phyloP scores from a whole-genome alignment of 2,113 vertebrate genomes.

The Oenanthe oenanthe region DNA sequence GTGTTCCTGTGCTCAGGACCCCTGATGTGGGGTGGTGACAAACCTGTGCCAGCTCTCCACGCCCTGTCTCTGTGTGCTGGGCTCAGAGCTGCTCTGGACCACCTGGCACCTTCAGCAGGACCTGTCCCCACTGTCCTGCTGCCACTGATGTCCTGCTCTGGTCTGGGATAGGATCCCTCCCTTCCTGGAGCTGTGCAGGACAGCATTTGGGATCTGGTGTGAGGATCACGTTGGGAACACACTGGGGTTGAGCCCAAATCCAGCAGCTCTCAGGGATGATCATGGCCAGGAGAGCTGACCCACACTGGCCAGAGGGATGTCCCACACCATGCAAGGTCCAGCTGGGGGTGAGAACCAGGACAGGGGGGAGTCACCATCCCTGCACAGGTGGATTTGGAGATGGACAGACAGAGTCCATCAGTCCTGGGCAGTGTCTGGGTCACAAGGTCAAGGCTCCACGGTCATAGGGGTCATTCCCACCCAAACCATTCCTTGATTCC shows the following conservation, averaged over 20 bases:
- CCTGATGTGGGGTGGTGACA: not conserved
- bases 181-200: not conserved
- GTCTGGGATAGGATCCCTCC: not conserved
- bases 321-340: not conserved
- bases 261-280: not conserved
- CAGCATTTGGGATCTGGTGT: not conserved
- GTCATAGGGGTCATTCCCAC: not conserved
- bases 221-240: rapidly evolving
- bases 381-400: not conserved
- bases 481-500: too few relatives aligned
- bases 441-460: not conserved
- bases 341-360: not conserved
- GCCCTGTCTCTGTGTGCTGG: not conserved
- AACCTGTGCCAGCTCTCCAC: not conserved
- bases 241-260: not conserved
- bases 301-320: not conserved
- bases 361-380: not conserved
- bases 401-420: not conserved
- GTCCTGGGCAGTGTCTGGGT: not conserved
- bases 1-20: not conserved
- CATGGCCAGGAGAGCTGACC: not conserved
- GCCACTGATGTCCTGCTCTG: not conserved
- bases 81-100: rapidly evolving
- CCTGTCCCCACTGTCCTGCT: not conserved
- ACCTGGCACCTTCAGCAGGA: not conserved